Percentiles rank a stretch among this genome's conserved stretches.
phyloP scores from a whole-genome alignment of 2,797 vertebrate genomes.

The Toxotes lorentzi region DNA sequence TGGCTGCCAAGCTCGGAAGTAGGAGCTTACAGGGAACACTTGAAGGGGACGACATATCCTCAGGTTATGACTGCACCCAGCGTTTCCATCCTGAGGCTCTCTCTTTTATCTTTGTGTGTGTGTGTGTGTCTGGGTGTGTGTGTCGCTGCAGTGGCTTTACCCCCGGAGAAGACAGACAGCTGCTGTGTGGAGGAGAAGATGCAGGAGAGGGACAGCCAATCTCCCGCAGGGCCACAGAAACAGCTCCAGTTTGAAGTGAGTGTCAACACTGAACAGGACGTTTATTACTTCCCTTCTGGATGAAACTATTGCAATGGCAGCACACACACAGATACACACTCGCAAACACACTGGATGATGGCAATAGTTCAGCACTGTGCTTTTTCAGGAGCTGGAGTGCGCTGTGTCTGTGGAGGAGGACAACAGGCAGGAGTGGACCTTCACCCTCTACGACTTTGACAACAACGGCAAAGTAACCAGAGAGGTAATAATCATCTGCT shows the following conservation, averaged over 20 bases:
- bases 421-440: conserved; percentile 99
- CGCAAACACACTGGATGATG: conserved; percentile 19
- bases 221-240: conserved; percentile 89
- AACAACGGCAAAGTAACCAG: conserved; percentile 99
- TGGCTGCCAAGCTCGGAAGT: conserved; percentile 60
- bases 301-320: conserved; percentile 64
- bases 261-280: conserved; percentile 66
- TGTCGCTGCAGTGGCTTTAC: conserved; percentile 91
- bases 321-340: conserved; percentile 36
- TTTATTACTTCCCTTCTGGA: conserved; percentile 68
- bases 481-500: conserved; percentile 86
- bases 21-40: conserved; percentile 60
- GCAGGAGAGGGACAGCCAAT: conserved; percentile 87
- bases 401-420: conserved; percentile 98
- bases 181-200: conserved; percentile 92
- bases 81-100: conserved; percentile 71
- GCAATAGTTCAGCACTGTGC: conserved; percentile 32
- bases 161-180: conserved; percentile 94
- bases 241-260: conserved; percentile 98
- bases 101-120: conserved; percentile 70
- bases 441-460: conserved; percentile 99
- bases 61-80: conserved; percentile 73
- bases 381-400: conserved; percentile 95
- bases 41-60: conserved; percentile 65
- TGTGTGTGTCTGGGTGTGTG: conserved; percentile 51